These are phyloP conservation scores for Folsomia manolachei DNA, from an alignment of 2,888 invertebrate genomes.

Conservation along the genomic window DNA sequence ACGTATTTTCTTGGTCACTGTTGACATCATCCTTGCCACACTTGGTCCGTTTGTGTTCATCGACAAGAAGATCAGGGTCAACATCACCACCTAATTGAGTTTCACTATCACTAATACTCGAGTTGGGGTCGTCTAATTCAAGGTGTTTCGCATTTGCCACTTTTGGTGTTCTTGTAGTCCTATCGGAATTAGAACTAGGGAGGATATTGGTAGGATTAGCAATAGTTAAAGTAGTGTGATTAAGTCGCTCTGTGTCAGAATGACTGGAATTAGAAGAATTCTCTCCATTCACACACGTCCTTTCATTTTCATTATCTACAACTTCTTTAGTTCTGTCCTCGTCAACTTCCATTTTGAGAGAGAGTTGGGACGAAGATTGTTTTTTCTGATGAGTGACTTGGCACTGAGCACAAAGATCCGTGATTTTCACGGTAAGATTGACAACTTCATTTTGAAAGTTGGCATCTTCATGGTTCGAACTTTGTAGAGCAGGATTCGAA, in stretches of 20 bases:
- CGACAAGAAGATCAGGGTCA: too few species aligned
- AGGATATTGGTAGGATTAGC: neutral
- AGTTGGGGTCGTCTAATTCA: neutral
- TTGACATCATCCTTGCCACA: neutral
- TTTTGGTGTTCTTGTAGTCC: conserved; percentile 3
- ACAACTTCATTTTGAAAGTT: conserved; percentile 20
- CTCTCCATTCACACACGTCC: conserved; percentile 42
- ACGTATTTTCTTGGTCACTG: neutral
- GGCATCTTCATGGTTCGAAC: neutral
- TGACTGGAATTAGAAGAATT: conserved; percentile 11
- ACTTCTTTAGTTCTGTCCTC: conserved; percentile 26
- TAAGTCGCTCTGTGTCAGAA: conserved; percentile 14
- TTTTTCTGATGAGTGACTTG: conserved; percentile 36
- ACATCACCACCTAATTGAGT: neutral
- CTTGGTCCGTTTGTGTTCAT: neutral
- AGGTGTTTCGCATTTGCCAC: neutral
- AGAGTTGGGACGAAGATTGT: conserved; percentile 24
- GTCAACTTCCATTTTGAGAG: conserved; percentile 34
- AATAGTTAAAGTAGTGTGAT: neutral
- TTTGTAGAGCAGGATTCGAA: neutral
- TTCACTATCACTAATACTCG: conserved; percentile 18
- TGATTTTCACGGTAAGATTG: conserved; percentile 25
- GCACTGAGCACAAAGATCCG: conserved; percentile 44
- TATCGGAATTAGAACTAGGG: neutral
- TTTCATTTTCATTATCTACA: conserved; percentile 29